Evolutionary conservation across 2,113 vertebrate genomes (phyloP), one percentile per base, ranked within the genome.

Genomic region (Maccullochella peelii): DNA sequence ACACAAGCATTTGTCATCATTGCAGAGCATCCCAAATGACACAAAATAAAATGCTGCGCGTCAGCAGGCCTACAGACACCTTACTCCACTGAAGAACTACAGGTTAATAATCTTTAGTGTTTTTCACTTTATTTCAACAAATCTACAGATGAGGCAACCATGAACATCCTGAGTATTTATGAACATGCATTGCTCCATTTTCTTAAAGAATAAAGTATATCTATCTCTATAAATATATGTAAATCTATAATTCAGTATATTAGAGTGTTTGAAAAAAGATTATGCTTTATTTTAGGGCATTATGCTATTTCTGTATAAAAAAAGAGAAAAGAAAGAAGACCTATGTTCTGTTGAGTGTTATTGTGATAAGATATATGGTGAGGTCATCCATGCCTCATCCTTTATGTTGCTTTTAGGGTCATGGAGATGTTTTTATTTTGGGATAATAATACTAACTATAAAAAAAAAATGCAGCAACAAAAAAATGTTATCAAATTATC

Each of bases 401-500:
- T 86, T 89, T 86, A 30, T 83, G 82, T 93, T 91, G 86, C 87
- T 89, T 89, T 89, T 50, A 73, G 65, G 66, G 63, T 84, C 67
- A 73, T 33, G 82, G 80, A 89, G 86, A 95, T 84, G 84, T 78
- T 93, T 94, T 94, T 94, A 94, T 94, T 95, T 94, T 94, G 85
- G 88, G 57, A 93, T 94, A 91, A 91, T 87, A 67, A 89, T 88
- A 88, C 20, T 71, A 77, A 89, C 52, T 87, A 82, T 82, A 89
- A 94, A 94, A 95, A 94, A 94, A 95, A 95, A 93, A 93, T 93
- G 93, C 94, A 95, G 92, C 95, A 95, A 96, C 94, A 95, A 90
- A 73, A 73, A 88, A 80, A 88, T 87, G 70, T 90, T 91, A 93
- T 86, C 88, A 90, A 95, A 93, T 80, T 77, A 81, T 86, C 4